Evolutionary conservation across 2,797 vertebrate species (phyloP), one percentile per base, ranked within the genome.

Genomic region (Rhinoraja longicauda): DNA sequence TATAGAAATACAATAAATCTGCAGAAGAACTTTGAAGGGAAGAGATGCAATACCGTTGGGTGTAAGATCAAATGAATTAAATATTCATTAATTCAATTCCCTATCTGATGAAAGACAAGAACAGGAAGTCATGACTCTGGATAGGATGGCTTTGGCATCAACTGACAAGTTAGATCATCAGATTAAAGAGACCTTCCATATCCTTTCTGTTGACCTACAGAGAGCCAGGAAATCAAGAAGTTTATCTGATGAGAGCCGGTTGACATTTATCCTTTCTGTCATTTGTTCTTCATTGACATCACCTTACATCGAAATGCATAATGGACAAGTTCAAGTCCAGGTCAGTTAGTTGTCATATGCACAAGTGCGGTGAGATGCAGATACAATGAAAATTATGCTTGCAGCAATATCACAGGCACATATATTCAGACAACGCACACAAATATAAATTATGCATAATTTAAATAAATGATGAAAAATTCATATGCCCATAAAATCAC

Each of bases 41-140:
- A 29, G 29, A 17, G 57, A 5, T 57, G 17, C 10, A 90, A 8
- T 92, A 39, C 67, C 70, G 75, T 73, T 75, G 90, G 70, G 10
- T 57, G 21, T 29, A 13, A 92, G 70, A 92, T 92, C 70, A 92
- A 92, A 92, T 92, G 39, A 57, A 92, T 92, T 24, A 92, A 75
- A 92, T 92, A 92, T 92, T 92, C 70, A 92, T 92, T 53, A 53
- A 75, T 92, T 75, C 90, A 29, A n/a, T 70, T 73, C 24, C 5
- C 90, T 45, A 53, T 39, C 67, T 45, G 70, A 75, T 92, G 36
- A 75, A 75, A 53, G 90, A 53, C 24, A 92, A 92, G 70, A 73
- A 92, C 67, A 75, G 39, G 90, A 75, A 75, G 64, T 75, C 70
- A n/a, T 73, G 39, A 39, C 90, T 73, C 39, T 72, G 70, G 24